Evolutionary conservation across 2,113 vertebrate species (phyloP), one percentile per base, ranked within the genome.

Genomic region (Melanostigma gelatinosum): DNA sequence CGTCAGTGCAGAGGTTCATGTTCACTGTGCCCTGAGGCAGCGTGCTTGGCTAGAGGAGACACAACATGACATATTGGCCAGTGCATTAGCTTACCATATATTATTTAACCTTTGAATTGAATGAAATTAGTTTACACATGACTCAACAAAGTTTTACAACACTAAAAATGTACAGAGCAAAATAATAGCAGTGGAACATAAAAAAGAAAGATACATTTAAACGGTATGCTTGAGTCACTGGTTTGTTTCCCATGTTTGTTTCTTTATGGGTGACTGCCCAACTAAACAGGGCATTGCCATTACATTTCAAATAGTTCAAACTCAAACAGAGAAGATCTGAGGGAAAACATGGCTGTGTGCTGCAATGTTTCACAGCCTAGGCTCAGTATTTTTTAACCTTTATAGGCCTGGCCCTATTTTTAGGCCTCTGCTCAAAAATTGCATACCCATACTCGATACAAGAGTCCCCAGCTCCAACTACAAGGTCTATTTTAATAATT

Each of bases 1-100:
- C 95, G 8, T 96, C 95, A 0, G 89, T 87, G 66, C 95, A 96
- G 34, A 93, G 92, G 93, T 96, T 96, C 95, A 96, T 95, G 90
- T 96, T 96, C 46, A 96, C 95, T 0, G 95, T 96, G 61, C 95
- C 95, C 85, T 96, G 95, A 57, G 95, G 95, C 75, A 96, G 84
- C 0, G 95, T 96, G 84, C 95, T 96, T 3, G 95, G 95, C 95
- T 96, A 61, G 6, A 72, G 64, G 79, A 79, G 67, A 84, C 52
- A 78, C 44, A 75, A 81, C 27, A 87, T 3, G 12, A 54, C 2
- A 77, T 11, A 73, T 64, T 44, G 52, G 34, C 48, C 20, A 15
- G 6, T 42, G 34, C 50, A 32, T 61, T 54, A 29, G 48, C 29
- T 12, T 7, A 24, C 24, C 24, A 24, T 24, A 50, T 29, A 0